Base-by-base conservation (phyloP, 2,797 vertebrate genomes). In the Cynopterus sphinx region DNA sequence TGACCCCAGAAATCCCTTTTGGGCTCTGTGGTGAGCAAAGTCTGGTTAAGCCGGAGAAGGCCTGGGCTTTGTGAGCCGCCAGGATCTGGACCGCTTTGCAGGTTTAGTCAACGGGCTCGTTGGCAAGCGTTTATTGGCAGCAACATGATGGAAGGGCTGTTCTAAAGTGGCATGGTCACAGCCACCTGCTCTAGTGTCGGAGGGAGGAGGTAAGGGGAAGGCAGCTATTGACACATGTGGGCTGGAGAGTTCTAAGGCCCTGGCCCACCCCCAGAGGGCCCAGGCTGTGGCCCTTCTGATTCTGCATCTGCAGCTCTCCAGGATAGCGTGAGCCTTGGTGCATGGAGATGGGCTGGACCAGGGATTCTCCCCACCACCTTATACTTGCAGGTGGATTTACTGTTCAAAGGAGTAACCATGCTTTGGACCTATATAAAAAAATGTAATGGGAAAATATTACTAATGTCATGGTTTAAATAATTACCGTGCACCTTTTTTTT, bases 401-500 rank as follows among this genome's bases (percentile, higher is more conserved):
- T 97, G n/a, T 93, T 96, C 96, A 96, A 97, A 74, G 59, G 75
- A 96, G 96, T 96, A 96, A 93, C 43, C 92, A 85, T 90, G 81
- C 90, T 63, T 73, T 95, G 87, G 73, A 91, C 36, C 82, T 65
- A 73, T n/a, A 51, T 87, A 33, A 33, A 59, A 91, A 79, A 95
- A 91, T 81, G 94, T 65, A 53, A 59, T 87, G 67, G 87, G 92
- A 70, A 73, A 77, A 28, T 61, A 67, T 90, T 91, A 91, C 94
- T 97, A 97, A 97, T 97, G 84, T 87, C 82, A 94, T 61, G 46
- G 55, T 95, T 98, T 97, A 97, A 97, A 98, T 98, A 95, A 91
- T 87, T 97, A 49, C 74, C 87, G 39, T 95, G 75, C 96, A 81
- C 6, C 63, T 75, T 87, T 87, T 89, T 24, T 43, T 57, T 57